phyloP scores from a whole-genome alignment of 2,797 vertebrate species.

The Myotis myotis region DNA sequence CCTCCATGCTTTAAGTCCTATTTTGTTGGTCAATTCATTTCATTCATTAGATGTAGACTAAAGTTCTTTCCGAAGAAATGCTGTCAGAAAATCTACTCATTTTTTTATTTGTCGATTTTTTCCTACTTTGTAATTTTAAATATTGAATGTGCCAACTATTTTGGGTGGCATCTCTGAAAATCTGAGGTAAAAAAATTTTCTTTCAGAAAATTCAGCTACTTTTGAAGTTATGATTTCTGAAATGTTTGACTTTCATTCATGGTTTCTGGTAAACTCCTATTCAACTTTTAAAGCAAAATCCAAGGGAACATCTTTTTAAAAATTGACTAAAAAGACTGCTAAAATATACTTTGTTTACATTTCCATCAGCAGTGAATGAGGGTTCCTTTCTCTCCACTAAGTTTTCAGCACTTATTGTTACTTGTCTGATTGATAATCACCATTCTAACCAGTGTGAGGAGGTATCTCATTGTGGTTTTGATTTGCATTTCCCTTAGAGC shows the following conservation, averaged over 20 bases:
- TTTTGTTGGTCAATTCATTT: too few species aligned
- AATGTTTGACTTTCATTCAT: not conserved
- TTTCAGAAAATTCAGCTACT: not conserved
- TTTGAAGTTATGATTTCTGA: not conserved
- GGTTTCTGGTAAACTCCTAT: not conserved
- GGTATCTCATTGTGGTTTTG: not conserved
- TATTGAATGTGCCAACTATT: rapidly evolving
- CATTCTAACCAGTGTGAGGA: not conserved
- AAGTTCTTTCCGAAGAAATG: not conserved
- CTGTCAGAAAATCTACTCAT: not conserved
- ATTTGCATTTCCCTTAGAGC: not conserved
- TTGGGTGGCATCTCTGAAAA: not conserved
- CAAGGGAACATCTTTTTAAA: not conserved
- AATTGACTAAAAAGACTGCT: not conserved
- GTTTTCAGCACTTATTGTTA: not conserved
- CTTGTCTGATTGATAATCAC: not conserved
- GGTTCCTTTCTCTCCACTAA: not conserved
- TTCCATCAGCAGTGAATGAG: not conserved
- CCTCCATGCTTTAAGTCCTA: too few species aligned
- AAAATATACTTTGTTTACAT: not conserved
- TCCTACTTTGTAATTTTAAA: not conserved
- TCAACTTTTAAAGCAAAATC: not conserved
- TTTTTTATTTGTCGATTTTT: not conserved
- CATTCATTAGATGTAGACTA: too few species aligned
- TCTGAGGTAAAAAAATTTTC: not conserved